phyloP scores from a whole-genome alignment of 2,888 invertebrate species.

The Andrena fulva region DNA sequence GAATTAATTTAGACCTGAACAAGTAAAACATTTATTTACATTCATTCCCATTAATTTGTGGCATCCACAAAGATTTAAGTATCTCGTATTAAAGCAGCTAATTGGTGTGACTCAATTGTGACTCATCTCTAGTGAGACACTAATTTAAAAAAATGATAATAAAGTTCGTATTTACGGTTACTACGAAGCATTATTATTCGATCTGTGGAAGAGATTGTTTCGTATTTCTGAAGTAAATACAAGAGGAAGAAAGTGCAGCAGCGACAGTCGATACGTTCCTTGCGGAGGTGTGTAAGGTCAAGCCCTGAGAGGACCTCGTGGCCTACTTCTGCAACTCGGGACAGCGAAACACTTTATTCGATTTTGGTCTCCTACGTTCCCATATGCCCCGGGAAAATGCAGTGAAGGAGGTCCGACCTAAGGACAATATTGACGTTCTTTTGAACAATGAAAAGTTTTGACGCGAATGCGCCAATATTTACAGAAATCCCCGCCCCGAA shows the following conservation, averaged over 20 bases:
- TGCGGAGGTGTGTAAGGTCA: slow-evolving; percentile 45
- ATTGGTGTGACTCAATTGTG: background rate
- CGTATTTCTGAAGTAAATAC: background rate
- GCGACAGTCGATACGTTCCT: slow-evolving; percentile 39
- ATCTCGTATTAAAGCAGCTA: background rate
- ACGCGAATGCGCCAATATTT: slow-evolving; percentile 37
- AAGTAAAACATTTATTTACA: too few relatives aligned
- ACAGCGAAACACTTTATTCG: slow-evolving; percentile 56
- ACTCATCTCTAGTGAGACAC: background rate
- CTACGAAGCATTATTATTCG: slow-evolving; percentile 1
- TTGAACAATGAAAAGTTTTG: slow-evolving; percentile 30
- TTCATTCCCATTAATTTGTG: too few relatives aligned
- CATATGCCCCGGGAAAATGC: slow-evolving; percentile 38
- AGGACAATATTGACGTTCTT: slow-evolving; percentile 43
- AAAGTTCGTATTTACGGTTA: background rate
- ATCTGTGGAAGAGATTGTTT: background rate
- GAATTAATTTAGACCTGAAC: too few relatives aligned
- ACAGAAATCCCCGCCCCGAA: background rate
- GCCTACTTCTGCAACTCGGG: slow-evolving; percentile 49
- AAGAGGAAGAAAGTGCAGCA: slow-evolving; percentile 26
- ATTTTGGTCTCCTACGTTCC: slow-evolving; percentile 50
- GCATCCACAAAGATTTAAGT: background rate
- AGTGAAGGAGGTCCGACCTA: slow-evolving; percentile 15
- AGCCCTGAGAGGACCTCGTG: slow-evolving; percentile 46
- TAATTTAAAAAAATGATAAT: background rate